phyloP scores from a whole-genome alignment of 2,113 vertebrate genomes.

The Vulpes lagopus region DNA sequence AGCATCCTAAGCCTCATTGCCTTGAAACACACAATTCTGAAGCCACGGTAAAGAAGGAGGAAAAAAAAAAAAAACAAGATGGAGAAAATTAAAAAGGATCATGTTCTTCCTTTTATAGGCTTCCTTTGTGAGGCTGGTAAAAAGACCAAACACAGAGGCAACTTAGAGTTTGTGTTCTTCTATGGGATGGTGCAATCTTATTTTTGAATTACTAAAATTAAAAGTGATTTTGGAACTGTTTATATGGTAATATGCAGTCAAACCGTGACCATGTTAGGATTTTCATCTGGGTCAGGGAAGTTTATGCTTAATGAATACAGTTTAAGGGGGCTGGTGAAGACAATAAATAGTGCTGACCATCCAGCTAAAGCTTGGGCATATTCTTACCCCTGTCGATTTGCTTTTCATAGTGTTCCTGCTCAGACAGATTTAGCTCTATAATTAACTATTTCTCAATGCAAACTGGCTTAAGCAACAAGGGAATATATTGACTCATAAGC shows the following conservation, averaged over 20 bases:
- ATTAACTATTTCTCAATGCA: constrained; percentile 63
- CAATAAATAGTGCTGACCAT: not conserved
- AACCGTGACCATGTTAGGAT: not conserved
- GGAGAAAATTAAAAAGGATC: not conserved
- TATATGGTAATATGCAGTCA: not conserved
- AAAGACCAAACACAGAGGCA: not conserved
- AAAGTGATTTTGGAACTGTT: not conserved
- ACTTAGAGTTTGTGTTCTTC: not conserved
- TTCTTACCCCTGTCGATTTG: constrained; percentile 5
- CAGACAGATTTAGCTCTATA: constrained; percentile 49
- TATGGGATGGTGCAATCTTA: not conserved
- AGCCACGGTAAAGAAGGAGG: not conserved
- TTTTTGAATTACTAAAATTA: not conserved
- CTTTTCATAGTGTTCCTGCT: not conserved
- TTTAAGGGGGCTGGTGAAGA: not conserved
- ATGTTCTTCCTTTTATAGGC: not conserved
- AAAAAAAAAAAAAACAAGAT: not conserved
- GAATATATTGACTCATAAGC: not conserved
- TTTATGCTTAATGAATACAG: not conserved
- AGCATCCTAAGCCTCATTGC: not conserved
- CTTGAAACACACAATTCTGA: not conserved
- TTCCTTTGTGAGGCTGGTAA: not conserved
- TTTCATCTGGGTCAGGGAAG: not conserved
- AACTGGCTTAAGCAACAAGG: constrained; percentile 52
- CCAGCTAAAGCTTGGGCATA: not conserved